A percentile compares a stretch with the other conserved stretches of the same genome.
phyloP scores from a whole-genome alignment of 1,140 invertebrate genomes.

The Macrobrachium rosenbergii region DNA sequence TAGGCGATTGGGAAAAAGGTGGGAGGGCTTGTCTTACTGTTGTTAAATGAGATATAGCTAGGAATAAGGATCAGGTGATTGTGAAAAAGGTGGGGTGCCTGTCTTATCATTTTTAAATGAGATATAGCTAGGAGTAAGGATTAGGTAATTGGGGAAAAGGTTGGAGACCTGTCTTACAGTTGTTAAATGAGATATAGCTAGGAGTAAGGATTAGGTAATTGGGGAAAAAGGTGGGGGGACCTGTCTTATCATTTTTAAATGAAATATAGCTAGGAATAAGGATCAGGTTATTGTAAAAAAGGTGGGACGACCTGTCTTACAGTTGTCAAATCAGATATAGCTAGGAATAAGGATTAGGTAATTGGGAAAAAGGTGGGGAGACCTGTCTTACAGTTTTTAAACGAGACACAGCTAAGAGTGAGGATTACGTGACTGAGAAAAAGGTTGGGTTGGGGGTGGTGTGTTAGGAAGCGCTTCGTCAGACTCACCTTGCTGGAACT shows the following conservation, averaged over 20 bases:
- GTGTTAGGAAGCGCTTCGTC: not conserved
- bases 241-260: too few relatives aligned
- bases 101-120: too few relatives aligned
- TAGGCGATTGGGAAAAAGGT: not conserved
- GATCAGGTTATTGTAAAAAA: not conserved
- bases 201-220: not conserved
- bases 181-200: not conserved
- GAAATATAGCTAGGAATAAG: not conserved
- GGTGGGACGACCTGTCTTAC: not conserved
- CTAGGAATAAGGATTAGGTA: too few relatives aligned
- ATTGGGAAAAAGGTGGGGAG: too few relatives aligned
- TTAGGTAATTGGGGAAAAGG: too few relatives aligned
- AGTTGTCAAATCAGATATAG: too few relatives aligned
- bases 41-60: too few relatives aligned
- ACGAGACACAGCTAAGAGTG: not conserved
- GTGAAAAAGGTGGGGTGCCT: too few relatives aligned
- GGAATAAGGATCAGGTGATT: too few relatives aligned
- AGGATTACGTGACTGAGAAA: not conserved
- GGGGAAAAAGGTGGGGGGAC: not conserved
- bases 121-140: not conserved
- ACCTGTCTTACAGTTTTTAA: too few relatives aligned
- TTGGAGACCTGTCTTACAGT: too few relatives aligned
- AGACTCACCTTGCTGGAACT: constrained; percentile 75
- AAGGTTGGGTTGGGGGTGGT: too few relatives aligned
- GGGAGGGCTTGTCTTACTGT: not conserved